These are phyloP conservation scores for Rhinoraja longicauda DNA, from an alignment of 2,797 vertebrate species.

Conservation along the genomic window DNA sequence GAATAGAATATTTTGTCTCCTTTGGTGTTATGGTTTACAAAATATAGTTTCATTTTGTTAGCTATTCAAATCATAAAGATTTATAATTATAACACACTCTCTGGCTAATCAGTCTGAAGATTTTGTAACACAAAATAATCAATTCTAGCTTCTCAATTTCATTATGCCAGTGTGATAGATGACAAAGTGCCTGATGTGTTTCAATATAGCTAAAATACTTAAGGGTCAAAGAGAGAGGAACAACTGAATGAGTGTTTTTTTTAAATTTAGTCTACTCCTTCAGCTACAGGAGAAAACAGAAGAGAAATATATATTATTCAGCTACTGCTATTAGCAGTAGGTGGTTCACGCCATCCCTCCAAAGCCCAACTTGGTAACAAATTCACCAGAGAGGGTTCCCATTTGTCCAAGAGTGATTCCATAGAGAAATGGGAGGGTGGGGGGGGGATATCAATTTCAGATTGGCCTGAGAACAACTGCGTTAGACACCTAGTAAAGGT, in stretches of 20 bases:
- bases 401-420: neutral
- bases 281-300: neutral
- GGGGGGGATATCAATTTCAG: neutral
- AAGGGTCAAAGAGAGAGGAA: neutral
- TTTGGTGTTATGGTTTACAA: neutral
- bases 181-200: neutral
- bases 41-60: neutral
- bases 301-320: neutral
- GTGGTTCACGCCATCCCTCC: neutral
- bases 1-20: neutral
- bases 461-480: neutral
- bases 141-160: neutral
- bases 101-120: neutral
- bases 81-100: neutral
- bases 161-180: neutral
- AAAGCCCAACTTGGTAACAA: neutral
- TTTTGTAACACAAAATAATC: too few relatives aligned
- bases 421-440: neutral
- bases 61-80: neutral
- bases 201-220: neutral
- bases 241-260: neutral
- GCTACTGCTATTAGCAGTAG: neutral
- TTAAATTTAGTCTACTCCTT: neutral
- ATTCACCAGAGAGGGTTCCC: neutral
- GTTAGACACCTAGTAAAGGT: neutral